Percentiles rank a stretch among this genome's conserved stretches.
phyloP scores from a whole-genome alignment of 2,113 vertebrate species.

The Hyaena hyaena region DNA sequence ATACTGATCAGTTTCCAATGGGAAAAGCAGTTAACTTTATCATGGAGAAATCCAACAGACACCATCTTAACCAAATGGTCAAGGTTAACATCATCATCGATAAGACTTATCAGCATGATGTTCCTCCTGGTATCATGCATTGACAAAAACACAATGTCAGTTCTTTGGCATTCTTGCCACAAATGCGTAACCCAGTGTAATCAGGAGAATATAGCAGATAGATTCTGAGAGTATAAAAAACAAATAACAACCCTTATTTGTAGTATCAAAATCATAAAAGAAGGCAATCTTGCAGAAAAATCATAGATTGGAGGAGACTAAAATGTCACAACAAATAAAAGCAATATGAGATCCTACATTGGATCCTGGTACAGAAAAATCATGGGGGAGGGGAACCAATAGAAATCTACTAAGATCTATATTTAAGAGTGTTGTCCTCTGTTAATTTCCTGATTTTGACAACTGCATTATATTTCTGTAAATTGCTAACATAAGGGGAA shows the following conservation, averaged over 20 bases:
- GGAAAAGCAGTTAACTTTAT: neutral
- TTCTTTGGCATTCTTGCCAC: neutral
- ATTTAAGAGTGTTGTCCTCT: neutral
- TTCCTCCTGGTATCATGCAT: neutral
- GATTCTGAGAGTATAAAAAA: neutral
- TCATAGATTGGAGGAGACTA: neutral
- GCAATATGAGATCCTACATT: neutral
- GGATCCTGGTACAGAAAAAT: neutral
- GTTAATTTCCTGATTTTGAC: constrained; percentile 8
- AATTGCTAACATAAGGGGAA: neutral
- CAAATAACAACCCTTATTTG: neutral
- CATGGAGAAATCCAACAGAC: neutral
- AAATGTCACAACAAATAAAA: neutral
- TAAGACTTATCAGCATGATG: neutral
- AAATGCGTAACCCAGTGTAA: neutral
- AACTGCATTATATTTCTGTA: neutral
- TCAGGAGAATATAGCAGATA: neutral
- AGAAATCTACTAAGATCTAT: neutral
- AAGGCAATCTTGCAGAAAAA: neutral
- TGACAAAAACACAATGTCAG: neutral
- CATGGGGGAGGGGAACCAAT: neutral
- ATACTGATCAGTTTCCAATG: neutral
- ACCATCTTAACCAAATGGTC: neutral
- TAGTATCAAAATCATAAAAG: neutral
- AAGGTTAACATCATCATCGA: neutral